Conservation (phyloP, 1,140 invertebrate species). For the Acromyrmex echinatior region DNA sequence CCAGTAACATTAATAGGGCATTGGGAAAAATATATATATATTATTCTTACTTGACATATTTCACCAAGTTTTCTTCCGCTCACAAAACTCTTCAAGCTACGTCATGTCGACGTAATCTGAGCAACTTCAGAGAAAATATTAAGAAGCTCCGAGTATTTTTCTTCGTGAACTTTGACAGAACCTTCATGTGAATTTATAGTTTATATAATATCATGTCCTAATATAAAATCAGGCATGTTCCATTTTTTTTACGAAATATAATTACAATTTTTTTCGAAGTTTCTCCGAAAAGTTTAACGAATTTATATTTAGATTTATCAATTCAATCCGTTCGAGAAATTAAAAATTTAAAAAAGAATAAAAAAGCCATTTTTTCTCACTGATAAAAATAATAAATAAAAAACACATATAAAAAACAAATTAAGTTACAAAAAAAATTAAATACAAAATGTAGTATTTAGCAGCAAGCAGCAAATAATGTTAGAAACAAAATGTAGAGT, state of each 20-base stretch:
- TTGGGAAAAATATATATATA: background rate
- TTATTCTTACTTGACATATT: background rate
- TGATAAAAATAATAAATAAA: background rate
- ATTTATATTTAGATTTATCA: background rate
- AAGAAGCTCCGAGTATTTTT: constrained; percentile 8
- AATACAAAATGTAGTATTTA: background rate
- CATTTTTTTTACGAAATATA: background rate
- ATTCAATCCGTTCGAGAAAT: background rate
- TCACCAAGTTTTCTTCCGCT: constrained; percentile 8
- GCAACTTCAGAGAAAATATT: background rate
- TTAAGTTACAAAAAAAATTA: background rate
- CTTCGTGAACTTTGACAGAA: background rate
- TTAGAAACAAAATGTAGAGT: background rate
- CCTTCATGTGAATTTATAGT: background rate
- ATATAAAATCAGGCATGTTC: background rate
- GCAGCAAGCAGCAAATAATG: background rate
- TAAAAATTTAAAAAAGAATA: background rate
- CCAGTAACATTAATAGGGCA: constrained; percentile 10
- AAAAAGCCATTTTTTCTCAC: background rate
- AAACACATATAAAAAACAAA: constrained; percentile 18
- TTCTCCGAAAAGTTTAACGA: background rate
- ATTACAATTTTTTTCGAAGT: background rate
- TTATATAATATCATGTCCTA: background rate
- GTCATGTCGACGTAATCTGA: background rate
- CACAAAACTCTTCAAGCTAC: background rate